Base-by-base conservation (phyloP, 1,140 invertebrate genomes). In the Eupristina koningsbergeri region DNA sequence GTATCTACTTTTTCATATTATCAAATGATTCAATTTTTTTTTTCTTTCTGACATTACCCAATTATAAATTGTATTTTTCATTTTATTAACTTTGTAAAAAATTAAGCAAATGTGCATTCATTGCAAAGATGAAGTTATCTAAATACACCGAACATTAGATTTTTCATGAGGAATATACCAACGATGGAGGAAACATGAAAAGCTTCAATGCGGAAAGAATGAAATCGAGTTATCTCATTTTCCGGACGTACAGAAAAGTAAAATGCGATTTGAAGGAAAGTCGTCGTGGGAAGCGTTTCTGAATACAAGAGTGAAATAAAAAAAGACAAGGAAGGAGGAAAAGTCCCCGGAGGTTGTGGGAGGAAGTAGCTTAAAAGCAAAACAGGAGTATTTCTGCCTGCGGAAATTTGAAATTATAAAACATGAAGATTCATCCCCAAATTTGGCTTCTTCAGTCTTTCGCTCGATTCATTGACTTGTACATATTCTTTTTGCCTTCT, bases 381-480 rank as follows among this genome's bases (percentile, higher is more conserved):
- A 81, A 76, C 58, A 71, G 69, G 81, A 31, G 26, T 31, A 81
- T 79, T 77, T 81, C 53, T 82, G 85, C 75, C 85, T 64, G 85
- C 85, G 85, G 86, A 89, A 89, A 88, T 88, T 87, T 87, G 85
- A 89, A 88, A 87, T 87, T 89, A 86, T 86, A 86, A 89, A 71
- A 85, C 80, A 64, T 34, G 73, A 58, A 50, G 34, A 85, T 50
- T 80, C 47, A 36, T 50, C 29, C 73, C 73, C 45, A 13, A n/a
- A 75, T 31, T 53, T 29, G 8, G 45, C 29, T 50, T 75, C 17
- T 47, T 71, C 29, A 26, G 11, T 53, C 17, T 47, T n/a, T 15
- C 13, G 7, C 31, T 34, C 45, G 19, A 53, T 75, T 0, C 47
- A 34, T 34, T 75, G 45, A 53, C 73, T 75, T 75, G 1, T 45